Evolutionary conservation across 2,888 invertebrate genomes (phyloP), one percentile per base, ranked within the genome.

Genomic region (Cephus pygmeus): DNA sequence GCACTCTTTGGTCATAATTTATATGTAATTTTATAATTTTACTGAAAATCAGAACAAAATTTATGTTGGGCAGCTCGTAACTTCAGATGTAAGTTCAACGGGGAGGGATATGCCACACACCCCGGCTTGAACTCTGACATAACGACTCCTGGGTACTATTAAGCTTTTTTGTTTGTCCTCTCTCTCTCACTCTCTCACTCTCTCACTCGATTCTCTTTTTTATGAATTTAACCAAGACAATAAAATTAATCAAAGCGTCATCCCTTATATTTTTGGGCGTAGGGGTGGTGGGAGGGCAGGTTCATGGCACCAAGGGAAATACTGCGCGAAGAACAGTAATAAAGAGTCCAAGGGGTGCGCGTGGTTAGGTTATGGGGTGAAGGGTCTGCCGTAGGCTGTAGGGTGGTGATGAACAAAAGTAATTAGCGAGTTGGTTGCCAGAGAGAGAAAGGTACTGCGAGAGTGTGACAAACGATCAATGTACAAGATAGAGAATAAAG

Each of bases 381-480:
- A 75, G 75, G 77, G 69, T 75, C 75, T 31, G 36, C 73, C 34
- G 69, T 69, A 69, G 75, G 36, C 73, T 31, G 35, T 69, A 40
- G 69, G 75, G 75, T 73, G 76, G 78, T 76, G 75, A 78, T 73
- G 78, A 78, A 78, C 78, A 78, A 78, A 78, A 78, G 78, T 78
- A 78, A 78, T 78, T 78, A 78, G 78, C 76, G 75, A 76, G 76
- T 56, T 78, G 73, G 33, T 35, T 31, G 40, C 11, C 6, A 68
- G 33, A 40, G 23, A 40, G 35, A 77, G 12, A 75, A 40, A n/a
- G n/a, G n/a, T 30, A 69, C 12, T 31, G 69, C 3, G 69, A 69
- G 69, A 33, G 69, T 33, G 69, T 4, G 69, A 69, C 36, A 36
- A 12, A 36, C 36, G 12, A 15, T 36, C 12, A 36, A 36, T 36